phyloP scores from a whole-genome alignment of 2,797 vertebrate genomes.

The Telmatherina bonti region DNA sequence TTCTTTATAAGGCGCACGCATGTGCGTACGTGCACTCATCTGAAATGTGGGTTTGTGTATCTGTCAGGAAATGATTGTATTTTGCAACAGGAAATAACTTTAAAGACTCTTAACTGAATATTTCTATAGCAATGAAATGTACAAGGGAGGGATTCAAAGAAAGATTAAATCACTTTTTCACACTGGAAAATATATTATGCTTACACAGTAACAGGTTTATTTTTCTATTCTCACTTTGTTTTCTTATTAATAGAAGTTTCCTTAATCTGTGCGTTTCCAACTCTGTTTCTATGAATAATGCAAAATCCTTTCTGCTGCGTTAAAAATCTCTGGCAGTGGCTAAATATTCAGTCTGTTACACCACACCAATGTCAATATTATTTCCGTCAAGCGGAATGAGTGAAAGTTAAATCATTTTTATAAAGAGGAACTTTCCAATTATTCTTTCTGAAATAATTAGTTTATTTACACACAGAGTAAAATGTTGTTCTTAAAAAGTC shows the following conservation, averaged over 20 bases:
- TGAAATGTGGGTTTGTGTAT: slow-evolving; percentile 46
- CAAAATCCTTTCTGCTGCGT: background rate
- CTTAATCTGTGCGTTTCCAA: slow-evolving; percentile 1
- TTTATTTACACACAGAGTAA: background rate
- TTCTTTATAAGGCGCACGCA: background rate
- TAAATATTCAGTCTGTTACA: slow-evolving; percentile 1
- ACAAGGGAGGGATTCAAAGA: slow-evolving; percentile 29
- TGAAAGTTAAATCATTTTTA: no score
- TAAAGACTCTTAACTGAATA: slow-evolving; percentile 62
- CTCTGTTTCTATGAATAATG: slow-evolving; percentile 35
- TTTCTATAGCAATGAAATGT: slow-evolving; percentile 65
- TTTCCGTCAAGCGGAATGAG: no score
- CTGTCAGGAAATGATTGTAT: slow-evolving; percentile 73
- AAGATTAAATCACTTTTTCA: slow-evolving; percentile 28
- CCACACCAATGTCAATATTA: no score
- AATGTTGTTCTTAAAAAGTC: no score
- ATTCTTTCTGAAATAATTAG: background rate
- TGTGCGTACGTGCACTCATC: background rate
- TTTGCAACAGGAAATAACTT: slow-evolving; percentile 78
- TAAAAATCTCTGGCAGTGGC: background rate
- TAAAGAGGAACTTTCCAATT: background rate
- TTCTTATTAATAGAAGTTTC: slow-evolving; percentile 37
- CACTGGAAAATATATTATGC: slow-evolving; percentile 12
- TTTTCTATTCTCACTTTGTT: slow-evolving; percentile 33
- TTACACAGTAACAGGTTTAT: background rate